Evolutionary conservation across 1,140 invertebrate species (phyloP).

Genomic region (Carcinoscorpius rotundicauda): DNA sequence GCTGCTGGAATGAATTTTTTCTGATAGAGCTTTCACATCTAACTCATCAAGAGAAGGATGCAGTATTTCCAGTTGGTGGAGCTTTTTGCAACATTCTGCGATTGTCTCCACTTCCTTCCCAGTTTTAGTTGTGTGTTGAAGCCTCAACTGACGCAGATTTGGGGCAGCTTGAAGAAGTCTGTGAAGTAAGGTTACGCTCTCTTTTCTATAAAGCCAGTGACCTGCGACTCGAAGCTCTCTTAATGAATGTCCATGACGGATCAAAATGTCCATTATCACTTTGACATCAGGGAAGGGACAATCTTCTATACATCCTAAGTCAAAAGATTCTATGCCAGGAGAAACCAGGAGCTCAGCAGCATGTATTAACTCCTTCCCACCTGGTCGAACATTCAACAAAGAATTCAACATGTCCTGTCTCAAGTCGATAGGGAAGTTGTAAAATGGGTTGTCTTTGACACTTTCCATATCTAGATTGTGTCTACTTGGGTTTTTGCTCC

Average conservation of each 20-base stretch:
- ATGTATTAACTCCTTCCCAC: conserved; percentile 17
- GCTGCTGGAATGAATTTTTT: no score
- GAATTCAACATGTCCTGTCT: conserved; percentile 22
- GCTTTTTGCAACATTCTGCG: conserved; percentile 14
- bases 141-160: conserved; percentile 15
- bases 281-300: conserved; percentile 18
- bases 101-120: conserved; percentile 15
- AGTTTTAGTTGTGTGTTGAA: conserved; percentile 18
- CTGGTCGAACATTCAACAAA: conserved; percentile 16
- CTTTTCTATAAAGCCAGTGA: conserved; percentile 15
- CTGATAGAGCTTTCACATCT: no score
- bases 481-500: conserved; percentile 14
- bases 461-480: conserved; percentile 6
- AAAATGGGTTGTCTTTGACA: conserved; percentile 14
- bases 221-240: conserved; percentile 19
- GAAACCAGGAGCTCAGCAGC: conserved; percentile 14
- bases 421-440: conserved; percentile 17
- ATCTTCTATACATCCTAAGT: conserved; percentile 21
- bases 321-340: conserved; percentile 19
- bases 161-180: conserved; percentile 7
- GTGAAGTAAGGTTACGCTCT: conserved; percentile 3
- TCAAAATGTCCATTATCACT: conserved; percentile 14
- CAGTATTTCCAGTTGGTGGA: conserved; percentile 19
- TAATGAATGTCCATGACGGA: conserved; percentile 8
- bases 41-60: conserved; percentile 21